Percentiles rank a stretch among this genome's conserved stretches.
Evolutionary conservation across 2,797 vertebrate species (phyloP).

Genomic region (Taeniopygia guttata): DNA sequence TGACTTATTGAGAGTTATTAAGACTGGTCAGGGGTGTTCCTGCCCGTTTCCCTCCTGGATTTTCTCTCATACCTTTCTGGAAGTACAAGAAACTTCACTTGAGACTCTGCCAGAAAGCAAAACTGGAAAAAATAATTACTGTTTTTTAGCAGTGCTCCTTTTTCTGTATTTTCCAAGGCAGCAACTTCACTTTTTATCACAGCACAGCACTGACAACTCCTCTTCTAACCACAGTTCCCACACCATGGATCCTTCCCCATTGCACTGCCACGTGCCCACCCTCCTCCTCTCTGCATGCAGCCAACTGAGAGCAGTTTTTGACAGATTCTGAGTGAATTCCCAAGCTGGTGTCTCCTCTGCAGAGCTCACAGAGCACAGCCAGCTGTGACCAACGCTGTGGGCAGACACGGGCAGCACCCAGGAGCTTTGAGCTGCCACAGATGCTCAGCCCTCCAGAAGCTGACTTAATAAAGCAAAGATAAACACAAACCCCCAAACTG

Average conservation of each 20-base stretch:
- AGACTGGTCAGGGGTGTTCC: fast-evolving
- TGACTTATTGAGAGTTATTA: fast-evolving
- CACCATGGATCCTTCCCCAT: not conserved
- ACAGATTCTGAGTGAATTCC: not conserved
- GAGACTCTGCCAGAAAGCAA: not conserved
- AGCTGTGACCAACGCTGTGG: not conserved
- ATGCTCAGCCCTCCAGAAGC: not conserved
- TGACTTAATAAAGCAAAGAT: not conserved
- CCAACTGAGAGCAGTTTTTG: not conserved
- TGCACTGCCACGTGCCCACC: fast-evolving
- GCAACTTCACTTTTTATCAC: not conserved
- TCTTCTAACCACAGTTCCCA: not conserved
- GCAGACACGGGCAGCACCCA: not conserved
- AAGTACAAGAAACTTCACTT: not conserved
- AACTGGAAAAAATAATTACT: not conserved
- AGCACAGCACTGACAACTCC: not conserved
- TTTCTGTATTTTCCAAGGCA: not conserved
- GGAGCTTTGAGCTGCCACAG: fast-evolving
- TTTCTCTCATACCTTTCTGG: not conserved
- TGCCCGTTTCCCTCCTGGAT: not conserved
- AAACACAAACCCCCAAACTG: no score
- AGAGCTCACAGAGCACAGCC: not conserved
- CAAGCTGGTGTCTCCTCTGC: fast-evolving
- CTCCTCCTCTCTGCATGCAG: not conserved
- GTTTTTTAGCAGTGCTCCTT: not conserved